Evolutionary conservation across 2,888 invertebrate genomes (phyloP).

Genomic region (Melinaea marsaeus): DNA sequence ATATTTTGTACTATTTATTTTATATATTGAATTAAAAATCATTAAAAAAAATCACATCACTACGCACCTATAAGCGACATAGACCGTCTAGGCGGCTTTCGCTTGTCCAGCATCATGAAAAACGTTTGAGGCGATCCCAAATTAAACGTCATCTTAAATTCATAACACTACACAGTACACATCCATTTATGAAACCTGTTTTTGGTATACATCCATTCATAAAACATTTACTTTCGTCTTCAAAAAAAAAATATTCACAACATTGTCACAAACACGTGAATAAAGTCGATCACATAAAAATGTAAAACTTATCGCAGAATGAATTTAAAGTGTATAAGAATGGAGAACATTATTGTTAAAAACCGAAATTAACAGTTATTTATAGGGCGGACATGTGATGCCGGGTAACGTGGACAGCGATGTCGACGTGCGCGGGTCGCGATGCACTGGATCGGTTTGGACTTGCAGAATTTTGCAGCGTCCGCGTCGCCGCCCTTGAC

Average conservation of each 20-base stretch:
- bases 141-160: constrained; percentile 57
- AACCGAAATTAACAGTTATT: constrained; percentile 74
- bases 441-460: constrained; percentile 74
- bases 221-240: constrained; percentile 60
- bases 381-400: constrained; percentile 60
- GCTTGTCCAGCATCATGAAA: constrained; percentile 66
- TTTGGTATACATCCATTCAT: constrained; percentile 57
- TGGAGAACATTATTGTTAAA: constrained; percentile 74
- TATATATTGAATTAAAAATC: too few relatives aligned
- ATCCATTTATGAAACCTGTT: constrained; percentile 64
- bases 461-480: constrained; percentile 77
- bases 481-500: constrained; percentile 78
- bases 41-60: background rate
- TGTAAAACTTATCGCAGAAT: constrained; percentile 31
- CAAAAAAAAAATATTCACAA: constrained; percentile 50
- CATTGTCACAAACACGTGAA: constrained; percentile 47
- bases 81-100: constrained; percentile 67
- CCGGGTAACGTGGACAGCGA: constrained; percentile 50
- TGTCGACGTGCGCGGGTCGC: constrained; percentile 70
- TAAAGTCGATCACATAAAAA: constrained; percentile 43
- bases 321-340: constrained; percentile 58
- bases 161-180: constrained; percentile 68
- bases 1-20: too few relatives aligned
- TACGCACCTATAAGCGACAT: constrained; percentile 70
- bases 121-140: constrained; percentile 48